Conservation (phyloP, 2,113 vertebrate species). For the Stercorarius parasiticus region DNA sequence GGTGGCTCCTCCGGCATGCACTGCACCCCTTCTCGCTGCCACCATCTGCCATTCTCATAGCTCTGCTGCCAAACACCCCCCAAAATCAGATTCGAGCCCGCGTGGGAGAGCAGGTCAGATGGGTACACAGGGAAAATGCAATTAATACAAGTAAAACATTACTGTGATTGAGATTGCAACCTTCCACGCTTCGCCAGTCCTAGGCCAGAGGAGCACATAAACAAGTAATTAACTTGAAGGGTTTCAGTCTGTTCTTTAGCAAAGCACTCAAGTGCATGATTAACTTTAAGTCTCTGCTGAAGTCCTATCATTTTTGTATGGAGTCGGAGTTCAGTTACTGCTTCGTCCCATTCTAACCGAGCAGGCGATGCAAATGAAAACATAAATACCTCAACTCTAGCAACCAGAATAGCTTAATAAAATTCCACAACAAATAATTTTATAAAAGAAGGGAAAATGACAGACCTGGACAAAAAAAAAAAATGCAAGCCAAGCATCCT, state of each 20-base stretch:
- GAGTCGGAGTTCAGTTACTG: not conserved
- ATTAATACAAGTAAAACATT: slow-evolving; percentile 1
- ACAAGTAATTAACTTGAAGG: slow-evolving; percentile 12
- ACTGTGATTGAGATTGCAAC: not conserved
- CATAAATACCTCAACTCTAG: slow-evolving; percentile 5
- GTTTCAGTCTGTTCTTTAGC: not conserved
- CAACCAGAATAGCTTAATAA: not conserved
- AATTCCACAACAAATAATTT: slow-evolving; percentile 4
- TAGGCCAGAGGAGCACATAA: not conserved
- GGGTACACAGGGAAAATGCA: not conserved
- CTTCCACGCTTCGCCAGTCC: not conserved
- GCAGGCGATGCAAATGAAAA: not conserved
- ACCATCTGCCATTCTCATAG: not conserved
- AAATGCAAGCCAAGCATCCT: not conserved
- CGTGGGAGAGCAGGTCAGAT: not conserved
- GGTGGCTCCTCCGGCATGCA: not conserved
- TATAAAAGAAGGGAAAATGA: slow-evolving; percentile 3
- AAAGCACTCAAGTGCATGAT: not conserved
- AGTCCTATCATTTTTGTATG: not conserved
- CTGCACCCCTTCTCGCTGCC: not conserved
- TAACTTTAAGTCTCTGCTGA: slow-evolving; percentile 6
- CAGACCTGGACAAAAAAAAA: not conserved
- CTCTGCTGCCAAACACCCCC: not conserved
- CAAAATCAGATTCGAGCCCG: not conserved
- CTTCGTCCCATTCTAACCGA: not conserved